phyloP scores from a whole-genome alignment of 2,113 vertebrate genomes.

The Oryzias javanicus region DNA sequence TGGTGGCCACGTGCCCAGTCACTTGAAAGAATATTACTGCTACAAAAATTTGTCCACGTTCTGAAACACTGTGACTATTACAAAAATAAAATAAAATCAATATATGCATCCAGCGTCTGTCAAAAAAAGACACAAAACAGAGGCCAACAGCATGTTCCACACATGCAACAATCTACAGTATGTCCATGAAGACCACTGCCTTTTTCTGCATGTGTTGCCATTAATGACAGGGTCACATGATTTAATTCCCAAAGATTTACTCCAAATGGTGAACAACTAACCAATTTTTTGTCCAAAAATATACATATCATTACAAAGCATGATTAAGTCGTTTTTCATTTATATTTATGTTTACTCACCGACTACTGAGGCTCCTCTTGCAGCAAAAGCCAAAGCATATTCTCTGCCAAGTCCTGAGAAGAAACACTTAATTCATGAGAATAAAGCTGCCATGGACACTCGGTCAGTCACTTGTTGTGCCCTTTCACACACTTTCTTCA shows the following conservation, averaged over 20 bases:
- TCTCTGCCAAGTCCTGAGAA: slow-evolving; percentile 87
- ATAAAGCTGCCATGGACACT: neutral
- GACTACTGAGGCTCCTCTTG: slow-evolving; percentile 92
- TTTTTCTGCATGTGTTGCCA: neutral
- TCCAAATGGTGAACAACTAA: too few species aligned
- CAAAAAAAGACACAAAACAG: neutral
- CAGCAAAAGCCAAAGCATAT: slow-evolving; percentile 94
- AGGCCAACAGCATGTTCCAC: neutral
- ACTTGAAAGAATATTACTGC: neutral
- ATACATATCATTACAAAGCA: too few species aligned
- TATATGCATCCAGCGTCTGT: neutral
- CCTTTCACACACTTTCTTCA: slow-evolving; percentile 53
- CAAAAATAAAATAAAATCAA: neutral
- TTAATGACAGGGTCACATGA: neutral
- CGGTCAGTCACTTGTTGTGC: slow-evolving; percentile 1
- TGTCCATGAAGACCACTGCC: neutral
- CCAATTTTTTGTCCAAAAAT: too few species aligned
- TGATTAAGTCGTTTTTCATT: neutral
- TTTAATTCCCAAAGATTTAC: too few species aligned
- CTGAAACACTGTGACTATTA: neutral
- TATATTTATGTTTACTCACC: slow-evolving; percentile 77
- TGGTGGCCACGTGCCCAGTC: neutral
- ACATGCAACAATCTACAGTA: neutral
- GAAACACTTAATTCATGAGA: slow-evolving; percentile 6
- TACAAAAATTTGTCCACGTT: neutral